These are phyloP conservation scores for Neosilurus mollespiculum DNA, from an alignment of 2,797 vertebrate species.

Conservation along the genomic window DNA sequence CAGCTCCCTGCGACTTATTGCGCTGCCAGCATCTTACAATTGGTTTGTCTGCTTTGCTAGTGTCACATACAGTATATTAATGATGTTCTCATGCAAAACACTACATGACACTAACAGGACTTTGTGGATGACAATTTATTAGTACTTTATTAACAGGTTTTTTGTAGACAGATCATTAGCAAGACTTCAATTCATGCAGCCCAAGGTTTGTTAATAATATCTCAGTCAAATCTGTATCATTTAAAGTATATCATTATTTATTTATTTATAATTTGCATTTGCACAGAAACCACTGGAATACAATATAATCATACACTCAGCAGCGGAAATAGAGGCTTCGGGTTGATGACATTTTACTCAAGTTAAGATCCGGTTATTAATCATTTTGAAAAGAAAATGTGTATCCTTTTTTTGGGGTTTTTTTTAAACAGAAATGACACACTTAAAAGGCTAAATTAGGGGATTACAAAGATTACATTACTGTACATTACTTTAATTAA, in stretches of 20 bases:
- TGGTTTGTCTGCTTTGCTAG: background rate
- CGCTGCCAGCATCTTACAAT: background rate
- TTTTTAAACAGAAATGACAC: background rate
- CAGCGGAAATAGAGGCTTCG: background rate
- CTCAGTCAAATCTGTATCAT: too few relatives aligned
- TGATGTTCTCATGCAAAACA: background rate
- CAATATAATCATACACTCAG: background rate
- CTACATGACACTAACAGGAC: background rate
- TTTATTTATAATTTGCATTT: background rate
- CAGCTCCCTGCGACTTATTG: background rate
- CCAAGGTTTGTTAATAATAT: background rate
- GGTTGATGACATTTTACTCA: background rate
- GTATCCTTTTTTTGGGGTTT: background rate
- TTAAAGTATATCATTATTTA: background rate
- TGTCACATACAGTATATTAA: background rate
- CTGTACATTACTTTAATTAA: background rate
- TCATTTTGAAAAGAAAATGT: background rate
- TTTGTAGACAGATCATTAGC: background rate
- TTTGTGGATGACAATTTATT: background rate
- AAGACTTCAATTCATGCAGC: background rate
- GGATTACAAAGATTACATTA: background rate
- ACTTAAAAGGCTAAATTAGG: background rate
- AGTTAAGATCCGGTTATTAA: background rate
- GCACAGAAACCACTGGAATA: background rate
- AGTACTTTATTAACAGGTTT: background rate